phyloP scores from a whole-genome alignment of 2,888 invertebrate species.

The Embidobia sp. region DNA sequence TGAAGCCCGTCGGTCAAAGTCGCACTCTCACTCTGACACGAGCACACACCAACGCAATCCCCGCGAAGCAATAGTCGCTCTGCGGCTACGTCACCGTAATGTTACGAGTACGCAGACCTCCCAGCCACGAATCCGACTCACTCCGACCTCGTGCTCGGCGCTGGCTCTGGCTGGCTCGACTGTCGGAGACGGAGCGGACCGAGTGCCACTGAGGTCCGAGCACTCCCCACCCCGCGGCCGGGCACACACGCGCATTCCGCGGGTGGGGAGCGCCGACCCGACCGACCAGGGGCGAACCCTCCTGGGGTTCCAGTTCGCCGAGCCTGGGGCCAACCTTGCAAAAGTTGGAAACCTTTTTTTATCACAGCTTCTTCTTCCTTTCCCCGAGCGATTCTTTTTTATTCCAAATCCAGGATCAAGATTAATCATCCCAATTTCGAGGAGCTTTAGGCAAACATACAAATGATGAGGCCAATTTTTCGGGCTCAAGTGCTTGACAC shows the following conservation, averaged over 20 bases:
- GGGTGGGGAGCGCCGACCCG: conserved; percentile 68
- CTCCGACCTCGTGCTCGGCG: conserved; percentile 77
- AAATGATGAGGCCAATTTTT: no score
- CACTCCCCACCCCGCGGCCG: conserved; percentile 63
- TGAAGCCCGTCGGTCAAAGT: background rate
- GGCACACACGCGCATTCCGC: conserved; percentile 56
- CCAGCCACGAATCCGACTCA: conserved; percentile 72
- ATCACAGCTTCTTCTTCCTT: no score
- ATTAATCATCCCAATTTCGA: no score
- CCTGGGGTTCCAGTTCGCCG: conserved; percentile 14
- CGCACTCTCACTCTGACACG: no score
- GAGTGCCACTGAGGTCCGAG: conserved; percentile 64
- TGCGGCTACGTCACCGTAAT: no score
- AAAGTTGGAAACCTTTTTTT: no score
- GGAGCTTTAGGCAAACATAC: no score
- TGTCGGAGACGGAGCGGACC: conserved; percentile 70
- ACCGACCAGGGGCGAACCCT: conserved; percentile 39
- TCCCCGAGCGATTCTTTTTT: no score
- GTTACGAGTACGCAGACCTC: conserved; percentile 8
- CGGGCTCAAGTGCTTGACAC: no score
- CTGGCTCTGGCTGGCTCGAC: conserved; percentile 79
- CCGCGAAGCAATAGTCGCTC: no score
- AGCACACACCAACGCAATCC: no score
- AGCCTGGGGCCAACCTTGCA: conserved; percentile 21
- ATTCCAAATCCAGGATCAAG: no score